Conservation (phyloP, 2,113 vertebrate species). For the Xerus inauris region DNA sequence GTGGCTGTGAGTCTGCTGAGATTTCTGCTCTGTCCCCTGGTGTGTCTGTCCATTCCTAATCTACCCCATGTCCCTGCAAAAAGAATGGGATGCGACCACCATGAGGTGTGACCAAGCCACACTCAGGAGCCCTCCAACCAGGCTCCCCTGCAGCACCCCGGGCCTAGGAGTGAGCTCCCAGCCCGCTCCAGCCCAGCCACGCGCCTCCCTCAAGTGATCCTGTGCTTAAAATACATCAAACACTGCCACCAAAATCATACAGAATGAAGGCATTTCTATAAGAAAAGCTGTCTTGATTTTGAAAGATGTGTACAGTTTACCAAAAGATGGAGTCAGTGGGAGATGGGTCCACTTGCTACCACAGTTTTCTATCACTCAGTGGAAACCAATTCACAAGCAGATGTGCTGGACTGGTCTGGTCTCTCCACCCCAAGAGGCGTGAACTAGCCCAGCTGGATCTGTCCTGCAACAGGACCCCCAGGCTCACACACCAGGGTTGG, state of each 20-base stretch:
- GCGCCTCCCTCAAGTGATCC: neutral
- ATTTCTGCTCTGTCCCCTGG: accelerated
- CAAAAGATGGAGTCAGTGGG: neutral
- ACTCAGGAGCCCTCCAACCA: too few relatives aligned
- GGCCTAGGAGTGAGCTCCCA: accelerated
- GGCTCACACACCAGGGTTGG: accelerated
- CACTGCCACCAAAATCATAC: neutral
- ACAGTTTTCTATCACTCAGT: accelerated
- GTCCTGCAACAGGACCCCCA: accelerated
- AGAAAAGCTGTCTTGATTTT: neutral
- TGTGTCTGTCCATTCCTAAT: neutral
- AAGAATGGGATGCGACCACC: accelerated
- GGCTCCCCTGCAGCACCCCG: too few relatives aligned
- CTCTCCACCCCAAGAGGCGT: accelerated
- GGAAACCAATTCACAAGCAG: accelerated
- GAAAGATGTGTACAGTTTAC: neutral
- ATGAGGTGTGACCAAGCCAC: too few relatives aligned
- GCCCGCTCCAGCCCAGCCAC: neutral
- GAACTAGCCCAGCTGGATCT: neutral
- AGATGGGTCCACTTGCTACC: neutral
- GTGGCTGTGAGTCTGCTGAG: neutral
- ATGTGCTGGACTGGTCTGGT: too few relatives aligned
- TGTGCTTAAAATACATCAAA: neutral
- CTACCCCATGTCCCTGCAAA: accelerated
- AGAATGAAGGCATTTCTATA: neutral